A percentile compares a stretch with the other conserved stretches of the same genome.
Conservation (phyloP, 2,113 vertebrate species). For the Corythoichthys intestinalis region DNA sequence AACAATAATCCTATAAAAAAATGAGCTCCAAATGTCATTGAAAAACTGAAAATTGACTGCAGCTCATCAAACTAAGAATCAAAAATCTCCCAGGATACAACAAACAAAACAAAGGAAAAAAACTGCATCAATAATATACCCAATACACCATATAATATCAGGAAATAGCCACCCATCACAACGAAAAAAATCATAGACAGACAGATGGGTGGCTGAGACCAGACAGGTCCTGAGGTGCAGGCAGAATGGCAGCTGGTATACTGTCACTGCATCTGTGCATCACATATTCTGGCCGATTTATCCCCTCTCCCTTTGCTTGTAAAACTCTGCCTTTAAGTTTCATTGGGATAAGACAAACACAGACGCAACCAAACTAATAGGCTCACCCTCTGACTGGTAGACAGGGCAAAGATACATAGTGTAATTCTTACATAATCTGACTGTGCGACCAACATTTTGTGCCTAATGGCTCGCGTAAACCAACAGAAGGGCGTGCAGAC, state of each 20-base stretch:
- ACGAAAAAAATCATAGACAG: neutral
- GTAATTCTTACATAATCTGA: constrained; percentile 38
- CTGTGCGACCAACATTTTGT: constrained; percentile 17
- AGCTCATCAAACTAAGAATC: no score
- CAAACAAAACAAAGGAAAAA: neutral
- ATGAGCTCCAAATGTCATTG: neutral
- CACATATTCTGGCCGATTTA: constrained; percentile 2
- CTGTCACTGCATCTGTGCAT: constrained; percentile 10
- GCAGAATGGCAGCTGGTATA: neutral
- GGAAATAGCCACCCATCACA: neutral
- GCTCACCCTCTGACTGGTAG: constrained; percentile 36
- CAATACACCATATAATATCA: neutral
- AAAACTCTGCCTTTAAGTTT: constrained; percentile 21
- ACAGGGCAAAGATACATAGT: constrained; percentile 22
- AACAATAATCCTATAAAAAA: neutral
- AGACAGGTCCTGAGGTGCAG: neutral
- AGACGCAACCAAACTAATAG: constrained; percentile 31
- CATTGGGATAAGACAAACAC: constrained; percentile 6
- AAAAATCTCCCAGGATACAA: no score
- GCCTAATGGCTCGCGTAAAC: constrained; percentile 26
- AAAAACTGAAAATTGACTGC: neutral
- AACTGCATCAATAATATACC: neutral
- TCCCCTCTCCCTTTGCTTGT: constrained; percentile 20
- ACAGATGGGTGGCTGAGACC: neutral
- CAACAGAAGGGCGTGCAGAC: neutral